Evolutionary conservation across 2,888 invertebrate species (phyloP), one percentile per base, ranked within the genome.

Genomic region (Cylindroiulus punctatus): DNA sequence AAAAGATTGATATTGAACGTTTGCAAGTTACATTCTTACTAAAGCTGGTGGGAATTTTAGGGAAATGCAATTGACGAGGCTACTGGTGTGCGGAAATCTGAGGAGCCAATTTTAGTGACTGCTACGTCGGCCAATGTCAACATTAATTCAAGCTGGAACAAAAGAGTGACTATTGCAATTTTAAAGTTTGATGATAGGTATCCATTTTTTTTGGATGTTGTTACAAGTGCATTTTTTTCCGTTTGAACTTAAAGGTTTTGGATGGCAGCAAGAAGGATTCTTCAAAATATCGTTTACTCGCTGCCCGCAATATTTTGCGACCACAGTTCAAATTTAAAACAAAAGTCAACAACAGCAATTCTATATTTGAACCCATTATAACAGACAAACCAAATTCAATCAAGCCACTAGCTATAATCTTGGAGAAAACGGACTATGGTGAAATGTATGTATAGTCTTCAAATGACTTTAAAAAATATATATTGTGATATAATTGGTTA

Each of bases 251-350:
- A 81, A 10, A 81, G 40, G 30, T 4, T 57, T n/a, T 17, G 30
- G 40, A 40, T 81, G 81, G 40, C 30, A 30, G 86, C n/a, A 91
- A 93, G 0, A 92, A 92, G 14, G 82, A 42, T 4, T n/a, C 57
- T 5, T n/a, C 57, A 32, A 22, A n/a, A 7, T 86, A n/a, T 86
- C 32, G 84, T n/a, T 65, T 96, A 17, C 91, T 95, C 81, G 93
- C 94, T 0, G 95, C 94, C 0, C 94, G 94, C 90, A 95, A 95
- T 90, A 93, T 96, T 89, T 88, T 90, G 30, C 93, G 96, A 86
- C 98, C 98, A 0, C 98, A 98, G 91, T 91, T 95, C 26, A 93
- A 93, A 88, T 98, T 98, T 90, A 95, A 95, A 89, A 95, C 95
- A 88, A 94, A 95, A 88, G 93, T 98, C 44, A 96, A 98, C 90